Evolutionary conservation across 2,888 invertebrate species (phyloP), one percentile per base, ranked within the genome.

Genomic region (Xylocampa areola): DNA sequence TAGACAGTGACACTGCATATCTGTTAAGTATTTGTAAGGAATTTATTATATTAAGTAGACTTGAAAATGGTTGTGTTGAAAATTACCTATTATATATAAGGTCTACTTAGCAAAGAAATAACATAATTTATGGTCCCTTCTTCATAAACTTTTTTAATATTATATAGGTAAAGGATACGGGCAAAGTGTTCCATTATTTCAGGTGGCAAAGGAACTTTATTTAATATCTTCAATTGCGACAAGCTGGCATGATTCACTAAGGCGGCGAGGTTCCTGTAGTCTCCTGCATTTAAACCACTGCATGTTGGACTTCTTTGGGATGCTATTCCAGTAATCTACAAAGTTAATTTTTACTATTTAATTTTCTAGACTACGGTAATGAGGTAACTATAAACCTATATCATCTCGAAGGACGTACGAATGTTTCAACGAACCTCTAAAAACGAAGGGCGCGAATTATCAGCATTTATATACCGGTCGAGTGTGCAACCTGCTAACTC

Each of bases 151-250:
- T n/a, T n/a, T n/a, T 25, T 8, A 25, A 0, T 32, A 14, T 32
- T 14, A 32, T 6, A 14, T 13, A 32, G 11, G 4, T 58, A 95
- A 96, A 96, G 96, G 96, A 96, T 97, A 98, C 98, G 97, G 74
- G 97, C 96, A 94, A 98, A 98, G 89, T 99, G 98, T 91, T 99
- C 98, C 92, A 98, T 96, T 59, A 99, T 97, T 94, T 99, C 99
- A 6, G 97, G 96, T 17, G 99, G 99, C 49, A 99, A 94, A 8
- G 98, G 98, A 61, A 98, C 96, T 94, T 97, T 97, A 83, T 96
- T 97, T 17, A 97, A 91, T 61, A 96, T 96, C 81, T 96, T 96
- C 76, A 98, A 94, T 86, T 98, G 97, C 60, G 96, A 96, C 72
- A 98, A 94, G 76, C 96, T 96, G 60, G 96, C 94, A 60, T 96